A percentile compares a stretch with the other conserved stretches of the same genome.
phyloP scores from a whole-genome alignment of 2,113 vertebrate species.

The Otus sunia region DNA sequence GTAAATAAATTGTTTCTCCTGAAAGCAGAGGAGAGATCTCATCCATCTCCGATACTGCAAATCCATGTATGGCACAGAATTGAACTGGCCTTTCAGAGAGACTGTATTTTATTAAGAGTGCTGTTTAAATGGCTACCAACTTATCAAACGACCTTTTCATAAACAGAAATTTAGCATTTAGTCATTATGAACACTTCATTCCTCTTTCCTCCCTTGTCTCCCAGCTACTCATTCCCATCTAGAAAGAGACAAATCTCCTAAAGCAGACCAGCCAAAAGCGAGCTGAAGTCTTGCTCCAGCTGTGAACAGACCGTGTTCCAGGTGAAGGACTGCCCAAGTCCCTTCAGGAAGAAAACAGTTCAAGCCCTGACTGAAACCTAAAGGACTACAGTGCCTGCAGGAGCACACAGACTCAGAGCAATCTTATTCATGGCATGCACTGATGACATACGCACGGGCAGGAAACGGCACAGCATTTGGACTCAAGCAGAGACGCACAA shows the following conservation, averaged over 20 bases:
- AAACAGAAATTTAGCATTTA: neutral
- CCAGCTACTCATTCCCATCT: neutral
- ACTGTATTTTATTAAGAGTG: neutral
- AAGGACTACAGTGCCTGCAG: neutral
- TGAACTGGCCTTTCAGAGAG: neutral
- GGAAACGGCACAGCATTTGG: neutral
- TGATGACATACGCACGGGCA: neutral
- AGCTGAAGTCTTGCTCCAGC: neutral
- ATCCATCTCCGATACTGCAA: constrained; percentile 17
- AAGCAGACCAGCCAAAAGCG: neutral
- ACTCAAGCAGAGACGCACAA: fast-evolving
- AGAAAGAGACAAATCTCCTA: neutral
- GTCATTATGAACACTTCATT: neutral
- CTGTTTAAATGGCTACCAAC: neutral
- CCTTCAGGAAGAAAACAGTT: neutral
- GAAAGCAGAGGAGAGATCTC: constrained; percentile 7
- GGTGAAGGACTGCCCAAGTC: neutral
- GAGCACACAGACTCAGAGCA: neutral
- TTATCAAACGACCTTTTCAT: neutral
- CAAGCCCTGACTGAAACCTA: neutral
- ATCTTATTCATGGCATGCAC: neutral
- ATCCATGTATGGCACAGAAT: neutral
- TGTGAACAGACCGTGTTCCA: neutral
- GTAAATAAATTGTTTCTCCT: constrained; percentile 19
- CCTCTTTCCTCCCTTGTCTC: neutral